Conservation (phyloP, 2,113 vertebrate species). For the Apus apus region DNA sequence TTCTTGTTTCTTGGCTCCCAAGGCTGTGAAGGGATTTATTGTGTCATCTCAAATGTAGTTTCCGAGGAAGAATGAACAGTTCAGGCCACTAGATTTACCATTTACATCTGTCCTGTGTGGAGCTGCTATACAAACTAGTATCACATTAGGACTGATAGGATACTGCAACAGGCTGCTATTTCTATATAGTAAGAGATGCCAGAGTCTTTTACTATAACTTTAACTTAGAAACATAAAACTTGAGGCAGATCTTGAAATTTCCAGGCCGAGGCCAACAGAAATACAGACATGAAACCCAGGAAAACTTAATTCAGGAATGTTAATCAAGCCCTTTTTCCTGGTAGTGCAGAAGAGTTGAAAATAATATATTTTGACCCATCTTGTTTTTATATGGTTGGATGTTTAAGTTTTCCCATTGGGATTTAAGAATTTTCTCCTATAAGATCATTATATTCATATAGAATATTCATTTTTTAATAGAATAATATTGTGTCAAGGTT, state of each 20-base stretch:
- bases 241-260: neutral
- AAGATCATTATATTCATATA: neutral
- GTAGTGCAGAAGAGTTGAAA: neutral
- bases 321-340: neutral
- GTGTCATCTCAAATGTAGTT: slow-evolving; percentile 63
- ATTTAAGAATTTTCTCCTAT: neutral
- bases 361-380: neutral
- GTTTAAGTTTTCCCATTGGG: neutral
- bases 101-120: neutral
- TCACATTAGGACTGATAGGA: neutral
- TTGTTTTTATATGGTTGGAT: neutral
- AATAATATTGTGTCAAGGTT: neutral
- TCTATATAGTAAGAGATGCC: rapidly evolving
- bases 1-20: slow-evolving; percentile 32
- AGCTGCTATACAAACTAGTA: neutral
- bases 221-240: neutral
- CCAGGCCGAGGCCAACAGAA: neutral
- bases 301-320: neutral
- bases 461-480: neutral
- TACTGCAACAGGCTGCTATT: neutral
- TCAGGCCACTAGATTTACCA: slow-evolving; percentile 13
- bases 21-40: slow-evolving; percentile 59
- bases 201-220: neutral
- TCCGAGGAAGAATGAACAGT: slow-evolving; percentile 26
- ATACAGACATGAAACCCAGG: neutral